These are phyloP conservation scores for Bombus picipes DNA, from an alignment of 1,140 invertebrate genomes.

Conservation along the genomic window DNA sequence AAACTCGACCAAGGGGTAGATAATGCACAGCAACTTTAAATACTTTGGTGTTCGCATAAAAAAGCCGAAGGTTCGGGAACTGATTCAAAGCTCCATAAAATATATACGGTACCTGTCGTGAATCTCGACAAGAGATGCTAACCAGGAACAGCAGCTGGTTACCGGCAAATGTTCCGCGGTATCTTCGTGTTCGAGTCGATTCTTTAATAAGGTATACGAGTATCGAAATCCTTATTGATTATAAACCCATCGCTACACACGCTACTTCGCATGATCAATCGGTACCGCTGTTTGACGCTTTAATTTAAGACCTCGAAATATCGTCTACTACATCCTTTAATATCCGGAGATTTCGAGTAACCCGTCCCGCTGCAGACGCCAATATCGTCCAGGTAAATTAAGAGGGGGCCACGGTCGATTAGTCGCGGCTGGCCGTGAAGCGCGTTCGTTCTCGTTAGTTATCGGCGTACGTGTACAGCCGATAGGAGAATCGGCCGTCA, in stretches of 20 bases:
- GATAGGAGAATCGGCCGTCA: constrained; percentile 66
- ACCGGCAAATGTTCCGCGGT: background rate
- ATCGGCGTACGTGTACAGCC: constrained; percentile 64
- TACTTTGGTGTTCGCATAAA: too few relatives aligned
- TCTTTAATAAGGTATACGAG: background rate
- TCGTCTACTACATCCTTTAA: constrained; percentile 20
- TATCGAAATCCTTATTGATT: background rate
- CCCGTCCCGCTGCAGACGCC: background rate
- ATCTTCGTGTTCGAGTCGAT: background rate
- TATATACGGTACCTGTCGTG: background rate
- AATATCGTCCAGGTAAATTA: constrained; percentile 69
- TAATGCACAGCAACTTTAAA: too few relatives aligned
- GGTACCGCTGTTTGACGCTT: background rate
- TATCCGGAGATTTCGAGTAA: constrained; percentile 38
- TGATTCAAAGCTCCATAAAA: background rate
- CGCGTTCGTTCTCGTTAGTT: constrained; percentile 74
- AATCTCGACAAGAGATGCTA: too few relatives aligned
- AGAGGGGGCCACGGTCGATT: constrained; percentile 71
- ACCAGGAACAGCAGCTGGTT: too few relatives aligned
- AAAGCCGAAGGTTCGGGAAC: too few relatives aligned
- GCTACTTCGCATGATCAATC: background rate
- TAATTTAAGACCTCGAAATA: background rate
- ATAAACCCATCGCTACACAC: background rate
- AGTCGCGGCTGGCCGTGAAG: constrained; percentile 62
- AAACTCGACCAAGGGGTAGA: too few relatives aligned